phyloP scores from a whole-genome alignment of 1,140 invertebrate genomes.

The Drosophila tani region DNA sequence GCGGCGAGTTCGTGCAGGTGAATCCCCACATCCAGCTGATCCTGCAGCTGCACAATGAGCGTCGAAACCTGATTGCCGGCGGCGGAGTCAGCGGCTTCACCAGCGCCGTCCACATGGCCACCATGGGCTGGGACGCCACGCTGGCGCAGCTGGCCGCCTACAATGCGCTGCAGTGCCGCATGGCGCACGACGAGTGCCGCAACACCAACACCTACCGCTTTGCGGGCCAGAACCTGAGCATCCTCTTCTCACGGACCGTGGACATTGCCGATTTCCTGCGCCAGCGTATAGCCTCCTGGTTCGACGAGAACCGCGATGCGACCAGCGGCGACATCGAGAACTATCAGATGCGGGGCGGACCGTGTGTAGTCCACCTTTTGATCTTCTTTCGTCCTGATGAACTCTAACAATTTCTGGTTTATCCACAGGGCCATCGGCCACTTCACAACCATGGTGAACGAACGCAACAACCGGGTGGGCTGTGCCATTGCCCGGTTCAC shows the following conservation, averaged over 20 bases:
- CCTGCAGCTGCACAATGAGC: constrained; percentile 65
- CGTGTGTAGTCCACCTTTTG: constrained; percentile 29
- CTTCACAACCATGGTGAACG: constrained; percentile 71
- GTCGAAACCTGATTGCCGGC: constrained; percentile 63
- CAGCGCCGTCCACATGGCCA: constrained; percentile 68
- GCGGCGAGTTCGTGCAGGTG: constrained; percentile 58
- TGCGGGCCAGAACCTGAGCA: constrained; percentile 70
- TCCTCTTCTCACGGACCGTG: constrained; percentile 52
- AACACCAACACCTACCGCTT: constrained; percentile 71
- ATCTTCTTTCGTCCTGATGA: background rate
- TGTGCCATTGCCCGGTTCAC: constrained; percentile 65
- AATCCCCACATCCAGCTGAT: constrained; percentile 50
- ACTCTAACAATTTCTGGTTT: background rate
- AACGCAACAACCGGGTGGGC: constrained; percentile 65
- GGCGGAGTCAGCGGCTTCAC: constrained; percentile 59
- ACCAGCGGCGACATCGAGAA: constrained; percentile 66
- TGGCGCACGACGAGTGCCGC: constrained; percentile 76
- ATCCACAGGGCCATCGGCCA: constrained; percentile 63
- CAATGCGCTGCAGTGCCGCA: constrained; percentile 67
- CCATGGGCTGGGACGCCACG: constrained; percentile 61
- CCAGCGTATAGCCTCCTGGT: constrained; percentile 60
- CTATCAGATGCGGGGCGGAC: constrained; percentile 53
- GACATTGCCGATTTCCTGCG: constrained; percentile 46
- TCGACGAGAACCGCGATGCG: constrained; percentile 60
- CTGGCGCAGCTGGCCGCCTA: constrained; percentile 67